Conservation (phyloP, 2,797 vertebrate species). For the Danio tinwini region DNA sequence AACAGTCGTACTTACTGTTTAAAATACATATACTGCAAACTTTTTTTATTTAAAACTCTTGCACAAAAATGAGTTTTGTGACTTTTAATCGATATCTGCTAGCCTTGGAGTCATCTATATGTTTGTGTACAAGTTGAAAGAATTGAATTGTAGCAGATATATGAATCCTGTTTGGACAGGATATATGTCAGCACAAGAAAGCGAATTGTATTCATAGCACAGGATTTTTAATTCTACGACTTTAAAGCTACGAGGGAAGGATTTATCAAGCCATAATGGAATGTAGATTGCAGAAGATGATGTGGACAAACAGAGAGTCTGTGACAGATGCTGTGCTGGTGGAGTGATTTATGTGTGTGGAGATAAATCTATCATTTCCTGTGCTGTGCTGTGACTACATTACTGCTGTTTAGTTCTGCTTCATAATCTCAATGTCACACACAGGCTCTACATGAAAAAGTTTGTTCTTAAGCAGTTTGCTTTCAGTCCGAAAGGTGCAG, state of each 20-base stretch:
- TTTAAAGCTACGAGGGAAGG: conserved; percentile 36
- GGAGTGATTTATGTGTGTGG: conserved; percentile 44
- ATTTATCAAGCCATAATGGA: conserved; percentile 40
- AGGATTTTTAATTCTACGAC: conserved; percentile 44
- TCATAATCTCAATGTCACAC: conserved; percentile 34
- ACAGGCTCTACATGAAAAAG: neutral
- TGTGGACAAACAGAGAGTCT: conserved; percentile 38
- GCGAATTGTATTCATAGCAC: neutral
- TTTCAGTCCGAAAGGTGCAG: conserved; percentile 1
- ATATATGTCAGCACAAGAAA: conserved; percentile 12
- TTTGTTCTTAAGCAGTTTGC: conserved; percentile 23
- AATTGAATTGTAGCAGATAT: conserved; percentile 6
- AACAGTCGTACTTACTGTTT: neutral
- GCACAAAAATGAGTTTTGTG: neutral
- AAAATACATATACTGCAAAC: neutral
- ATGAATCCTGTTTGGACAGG: neutral
- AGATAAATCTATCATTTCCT: conserved; percentile 39
- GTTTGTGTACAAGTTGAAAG: neutral
- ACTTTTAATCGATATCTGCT: neutral
- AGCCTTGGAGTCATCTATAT: conserved; percentile 24
- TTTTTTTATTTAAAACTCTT: neutral
- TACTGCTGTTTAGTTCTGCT: conserved; percentile 41
- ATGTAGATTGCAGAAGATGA: conserved; percentile 40
- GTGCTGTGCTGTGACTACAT: conserved; percentile 32
- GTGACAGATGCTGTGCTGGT: conserved; percentile 43